phyloP scores from a whole-genome alignment of 2,888 invertebrate genomes.

The Balanococcus diminutus region DNA sequence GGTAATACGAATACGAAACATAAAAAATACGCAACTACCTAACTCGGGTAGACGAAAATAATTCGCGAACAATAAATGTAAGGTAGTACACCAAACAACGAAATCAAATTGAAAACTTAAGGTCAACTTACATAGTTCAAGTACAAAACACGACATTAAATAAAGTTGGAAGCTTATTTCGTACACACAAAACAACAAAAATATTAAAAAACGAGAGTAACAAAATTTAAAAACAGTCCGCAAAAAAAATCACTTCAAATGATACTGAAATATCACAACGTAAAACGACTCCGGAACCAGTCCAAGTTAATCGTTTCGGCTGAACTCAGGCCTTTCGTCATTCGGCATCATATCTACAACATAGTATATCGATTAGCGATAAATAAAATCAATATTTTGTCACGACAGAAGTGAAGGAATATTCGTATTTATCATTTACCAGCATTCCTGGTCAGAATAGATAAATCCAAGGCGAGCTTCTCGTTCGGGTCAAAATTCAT shows the following conservation, averaged over 20 bases:
- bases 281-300: not conserved
- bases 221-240: slow-evolving; percentile 1
- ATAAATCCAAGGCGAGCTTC: not conserved
- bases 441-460: slow-evolving; percentile 5
- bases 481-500: slow-evolving; percentile 39
- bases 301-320: not conserved
- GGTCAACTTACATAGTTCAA: too few relatives aligned
- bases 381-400: not conserved
- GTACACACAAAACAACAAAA: slow-evolving; percentile 5
- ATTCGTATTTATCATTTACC: too few relatives aligned
- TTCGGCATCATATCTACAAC: not conserved
- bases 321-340: not conserved
- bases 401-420: not conserved
- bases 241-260: not conserved
- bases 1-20: not conserved
- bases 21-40: not conserved
- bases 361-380: not conserved
- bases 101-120: not conserved
- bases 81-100: not conserved
- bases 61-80: not conserved
- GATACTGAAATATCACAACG: not conserved
- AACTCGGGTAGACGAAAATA: not conserved
- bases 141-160: not conserved
- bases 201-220: not conserved
- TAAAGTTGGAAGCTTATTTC: not conserved